A percentile compares a stretch with the other conserved stretches of the same genome.
Conservation (phyloP, 1,140 invertebrate species). For the Brachionus plicatilis region DNA sequence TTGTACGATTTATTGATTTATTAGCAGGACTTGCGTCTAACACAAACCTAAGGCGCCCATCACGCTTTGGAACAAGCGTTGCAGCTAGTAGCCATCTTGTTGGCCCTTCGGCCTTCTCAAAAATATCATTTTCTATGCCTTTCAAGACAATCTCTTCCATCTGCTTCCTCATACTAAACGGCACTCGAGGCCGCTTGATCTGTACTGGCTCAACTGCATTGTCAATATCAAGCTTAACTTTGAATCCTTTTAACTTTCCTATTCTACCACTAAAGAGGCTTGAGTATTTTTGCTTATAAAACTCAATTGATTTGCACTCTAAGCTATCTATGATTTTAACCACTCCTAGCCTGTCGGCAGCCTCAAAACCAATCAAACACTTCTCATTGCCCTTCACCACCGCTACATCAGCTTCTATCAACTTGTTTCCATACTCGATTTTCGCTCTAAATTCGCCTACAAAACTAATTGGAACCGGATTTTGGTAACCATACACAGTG, state of each 20-base stretch:
- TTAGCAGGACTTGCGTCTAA: constrained; percentile 38
- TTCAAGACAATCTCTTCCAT: not conserved
- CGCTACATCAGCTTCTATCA: no score
- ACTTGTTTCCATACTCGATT: no score
- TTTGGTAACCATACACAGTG: no score
- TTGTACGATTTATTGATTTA: constrained; percentile 17
- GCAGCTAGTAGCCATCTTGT: constrained; percentile 38
- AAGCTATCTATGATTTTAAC: not conserved
- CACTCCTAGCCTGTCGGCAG: not conserved
- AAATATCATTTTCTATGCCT: constrained; percentile 1
- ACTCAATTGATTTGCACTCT: constrained; percentile 9
- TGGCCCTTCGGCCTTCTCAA: constrained; percentile 3
- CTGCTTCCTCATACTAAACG: not conserved
- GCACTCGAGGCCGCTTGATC: not conserved
- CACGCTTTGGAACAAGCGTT: constrained; percentile 33
- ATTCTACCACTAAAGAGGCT: not conserved
- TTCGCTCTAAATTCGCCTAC: no score
- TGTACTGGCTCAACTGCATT: not conserved
- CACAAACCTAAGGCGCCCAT: constrained; percentile 30
- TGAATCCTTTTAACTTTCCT: not conserved
- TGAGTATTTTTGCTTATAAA: not conserved
- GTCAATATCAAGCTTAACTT: constrained; percentile 16
- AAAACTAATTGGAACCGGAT: no score
- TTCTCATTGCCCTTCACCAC: not conserved
- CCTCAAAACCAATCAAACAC: constrained; percentile 1